Conservation (phyloP, 1,140 invertebrate genomes). For the Anoplophora glabripennis region DNA sequence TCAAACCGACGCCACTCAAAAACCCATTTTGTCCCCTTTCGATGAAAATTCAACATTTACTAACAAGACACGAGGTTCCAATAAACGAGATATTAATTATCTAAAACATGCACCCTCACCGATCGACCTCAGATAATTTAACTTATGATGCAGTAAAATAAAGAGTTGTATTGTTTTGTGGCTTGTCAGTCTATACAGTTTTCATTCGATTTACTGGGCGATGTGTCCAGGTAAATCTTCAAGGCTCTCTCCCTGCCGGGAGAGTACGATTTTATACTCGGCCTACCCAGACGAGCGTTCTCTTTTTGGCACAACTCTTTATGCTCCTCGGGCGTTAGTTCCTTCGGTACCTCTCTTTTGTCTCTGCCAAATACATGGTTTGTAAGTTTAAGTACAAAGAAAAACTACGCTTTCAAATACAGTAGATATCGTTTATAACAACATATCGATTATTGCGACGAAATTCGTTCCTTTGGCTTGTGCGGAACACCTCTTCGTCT, state of each 20-base stretch:
- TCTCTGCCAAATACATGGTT: conserved; percentile 54
- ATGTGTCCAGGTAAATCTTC: conserved; percentile 69
- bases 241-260: conserved; percentile 66
- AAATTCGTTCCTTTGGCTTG: too few species aligned
- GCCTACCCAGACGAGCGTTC: conserved; percentile 53
- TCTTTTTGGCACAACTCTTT: conserved; percentile 61
- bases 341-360: conserved; percentile 58
- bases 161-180: conserved; percentile 35
- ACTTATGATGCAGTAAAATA: conserved; percentile 41
- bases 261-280: conserved; percentile 48
- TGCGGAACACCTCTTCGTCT: too few species aligned
- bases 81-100: too few species aligned
- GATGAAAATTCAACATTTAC: too few species aligned
- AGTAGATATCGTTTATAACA: too few species aligned
- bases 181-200: conserved; percentile 45
- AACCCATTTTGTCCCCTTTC: too few species aligned
- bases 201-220: conserved; percentile 42
- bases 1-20: too few species aligned
- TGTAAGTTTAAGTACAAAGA: not conserved
- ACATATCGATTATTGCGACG: too few species aligned
- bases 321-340: conserved; percentile 60
- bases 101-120: too few species aligned
- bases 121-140: conserved; percentile 7
- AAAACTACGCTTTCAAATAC: too few species aligned
- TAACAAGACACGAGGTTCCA: too few species aligned